phyloP scores from a whole-genome alignment of 2,888 invertebrate species.

The Thumatha senex region DNA sequence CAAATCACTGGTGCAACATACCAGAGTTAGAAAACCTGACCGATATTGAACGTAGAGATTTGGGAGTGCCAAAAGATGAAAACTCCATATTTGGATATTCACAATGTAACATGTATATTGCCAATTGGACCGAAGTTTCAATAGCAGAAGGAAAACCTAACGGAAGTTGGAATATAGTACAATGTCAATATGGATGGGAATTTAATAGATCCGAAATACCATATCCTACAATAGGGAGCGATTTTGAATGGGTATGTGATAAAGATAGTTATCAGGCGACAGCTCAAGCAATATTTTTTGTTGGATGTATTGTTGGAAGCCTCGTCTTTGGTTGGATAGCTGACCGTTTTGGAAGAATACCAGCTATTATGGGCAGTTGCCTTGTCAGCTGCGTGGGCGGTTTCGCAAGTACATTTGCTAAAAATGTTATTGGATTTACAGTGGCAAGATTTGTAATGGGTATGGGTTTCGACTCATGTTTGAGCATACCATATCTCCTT shows the following conservation, averaged over 20 bases:
- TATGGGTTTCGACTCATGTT: conserved; percentile 65
- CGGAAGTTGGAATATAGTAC: conserved; percentile 42
- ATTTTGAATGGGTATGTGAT: conserved; percentile 67
- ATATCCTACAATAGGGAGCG: conserved; percentile 62
- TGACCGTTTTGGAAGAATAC: conserved; percentile 61
- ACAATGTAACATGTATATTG: conserved; percentile 53
- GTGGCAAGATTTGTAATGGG: conserved; percentile 63
- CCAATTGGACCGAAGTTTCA: conserved; percentile 60
- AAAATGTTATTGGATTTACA: conserved; percentile 50
- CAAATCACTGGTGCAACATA: conserved; percentile 65
- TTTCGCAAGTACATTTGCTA: conserved; percentile 48
- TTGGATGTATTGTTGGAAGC: conserved; percentile 64
- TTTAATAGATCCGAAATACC: conserved; percentile 65
- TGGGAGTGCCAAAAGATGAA: conserved; percentile 54
- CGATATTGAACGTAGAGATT: conserved; percentile 45
- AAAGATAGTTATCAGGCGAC: conserved; percentile 60
- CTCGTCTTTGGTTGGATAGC: conserved; percentile 59
- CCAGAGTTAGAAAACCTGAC: conserved; percentile 60
- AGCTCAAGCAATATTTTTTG: conserved; percentile 62
- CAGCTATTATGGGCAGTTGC: conserved; percentile 56
- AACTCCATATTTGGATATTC: conserved; percentile 55
- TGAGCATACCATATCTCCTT: conserved; percentile 64
- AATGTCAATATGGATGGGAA: conserved; percentile 65
- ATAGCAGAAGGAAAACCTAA: conserved; percentile 38
- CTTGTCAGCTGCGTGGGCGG: conserved; percentile 58